Evolutionary conservation across 2,888 invertebrate genomes (phyloP).

Genomic region (Scaeva pyrastri): DNA sequence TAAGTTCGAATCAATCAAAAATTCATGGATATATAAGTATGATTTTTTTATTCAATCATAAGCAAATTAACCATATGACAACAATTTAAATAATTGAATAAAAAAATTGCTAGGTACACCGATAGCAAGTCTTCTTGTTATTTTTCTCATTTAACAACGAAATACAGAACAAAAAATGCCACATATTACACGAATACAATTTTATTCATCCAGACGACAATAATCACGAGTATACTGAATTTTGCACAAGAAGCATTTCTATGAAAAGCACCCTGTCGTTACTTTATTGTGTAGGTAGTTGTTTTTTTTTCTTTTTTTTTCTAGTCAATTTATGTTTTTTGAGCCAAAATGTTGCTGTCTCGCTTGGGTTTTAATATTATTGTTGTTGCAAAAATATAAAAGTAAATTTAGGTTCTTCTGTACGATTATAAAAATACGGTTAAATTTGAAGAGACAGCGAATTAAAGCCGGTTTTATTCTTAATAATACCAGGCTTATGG

Average conservation of each 20-base stretch:
- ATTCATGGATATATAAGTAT: not conserved
- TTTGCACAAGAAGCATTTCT: slow-evolving; percentile 5
- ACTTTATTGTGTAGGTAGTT: slow-evolving; percentile 40
- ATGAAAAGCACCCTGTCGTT: slow-evolving; percentile 43
- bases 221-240: slow-evolving; percentile 18
- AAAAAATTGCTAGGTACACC: not conserved
- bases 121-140: not conserved
- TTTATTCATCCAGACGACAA: slow-evolving; percentile 16
- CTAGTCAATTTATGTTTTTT: slow-evolving; percentile 15
- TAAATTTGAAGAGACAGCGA: not conserved
- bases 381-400: slow-evolving; percentile 13
- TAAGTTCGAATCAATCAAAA: not conserved
- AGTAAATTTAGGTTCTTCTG: not conserved
- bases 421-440: not conserved
- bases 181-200: slow-evolving; percentile 20
- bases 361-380: not conserved
- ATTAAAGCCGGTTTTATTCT: slow-evolving; percentile 16
- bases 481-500: not conserved
- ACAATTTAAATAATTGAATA: not conserved
- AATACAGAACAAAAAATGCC: slow-evolving; percentile 18
- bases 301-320: slow-evolving; percentile 15
- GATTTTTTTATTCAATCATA: not conserved
- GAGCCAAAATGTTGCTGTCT: slow-evolving; percentile 20
- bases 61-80: not conserved
- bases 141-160: not conserved